A percentile compares a stretch with the other conserved stretches of the same genome.
phyloP scores from a whole-genome alignment of 2,113 vertebrate species.

The Leptobrachium ailaonicum region DNA sequence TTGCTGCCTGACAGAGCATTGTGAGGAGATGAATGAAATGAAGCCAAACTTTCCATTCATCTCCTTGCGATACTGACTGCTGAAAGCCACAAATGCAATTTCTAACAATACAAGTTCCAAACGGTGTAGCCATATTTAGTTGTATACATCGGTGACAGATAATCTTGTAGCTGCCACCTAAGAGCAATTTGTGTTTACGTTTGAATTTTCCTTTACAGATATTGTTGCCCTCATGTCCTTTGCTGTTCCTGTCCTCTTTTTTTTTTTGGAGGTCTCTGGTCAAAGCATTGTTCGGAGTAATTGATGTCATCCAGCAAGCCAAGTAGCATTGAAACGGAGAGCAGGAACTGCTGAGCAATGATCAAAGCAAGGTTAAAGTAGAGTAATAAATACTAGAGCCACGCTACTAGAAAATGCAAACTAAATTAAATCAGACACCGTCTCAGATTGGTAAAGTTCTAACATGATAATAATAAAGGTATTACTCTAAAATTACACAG shows the following conservation, averaged over 20 bases:
- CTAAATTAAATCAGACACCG: not conserved
- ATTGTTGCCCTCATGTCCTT: not conserved
- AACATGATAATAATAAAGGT: too few species aligned
- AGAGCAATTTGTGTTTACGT: not conserved
- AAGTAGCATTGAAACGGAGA: not conserved
- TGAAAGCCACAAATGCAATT: too few species aligned
- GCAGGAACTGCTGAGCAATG: slow-evolving; percentile 1
- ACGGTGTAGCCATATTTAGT: too few species aligned
- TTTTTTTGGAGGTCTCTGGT: not conserved
- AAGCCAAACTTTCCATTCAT: too few species aligned
- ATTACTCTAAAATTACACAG: too few species aligned
- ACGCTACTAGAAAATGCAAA: not conserved
- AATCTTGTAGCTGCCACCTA: not conserved
- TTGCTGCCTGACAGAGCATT: too few species aligned
- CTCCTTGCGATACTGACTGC: too few species aligned
- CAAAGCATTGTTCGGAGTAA: not conserved
- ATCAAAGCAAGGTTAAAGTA: not conserved
- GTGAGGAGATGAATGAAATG: too few species aligned
- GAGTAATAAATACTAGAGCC: not conserved
- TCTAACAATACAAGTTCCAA: too few species aligned
- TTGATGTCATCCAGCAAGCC: not conserved
- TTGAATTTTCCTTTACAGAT: not conserved
- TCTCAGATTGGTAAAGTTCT: not conserved
- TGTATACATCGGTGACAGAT: too few species aligned
- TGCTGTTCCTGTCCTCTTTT: not conserved